Evolutionary conservation across 1,140 invertebrate genomes (phyloP), one percentile per base, ranked within the genome.

Genomic region (Antheraea pernyi): DNA sequence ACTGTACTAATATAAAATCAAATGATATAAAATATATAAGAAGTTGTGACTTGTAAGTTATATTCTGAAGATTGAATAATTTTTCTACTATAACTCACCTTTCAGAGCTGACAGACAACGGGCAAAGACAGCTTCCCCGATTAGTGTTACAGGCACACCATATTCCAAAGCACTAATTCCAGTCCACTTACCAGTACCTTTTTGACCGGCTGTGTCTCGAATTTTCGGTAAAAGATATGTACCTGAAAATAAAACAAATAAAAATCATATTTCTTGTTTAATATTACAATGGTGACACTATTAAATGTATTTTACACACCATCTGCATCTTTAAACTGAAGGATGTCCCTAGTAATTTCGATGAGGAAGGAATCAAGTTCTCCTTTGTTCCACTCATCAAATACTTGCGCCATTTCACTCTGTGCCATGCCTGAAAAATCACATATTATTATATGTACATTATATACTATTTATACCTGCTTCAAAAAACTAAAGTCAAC

Each of bases 121-220:
- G 5, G 98, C 97, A 93, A 99, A 99, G 0, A 99, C 99, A 8
- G 99, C 98, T 93, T 99, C 99, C 19, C 97, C 99, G 74, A 99
- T 99, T 65, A 99, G 95, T 36, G 99, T 99, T 5, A 99, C 98
- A 0, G 99, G 99, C 16, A 99, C 95, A 19, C 99, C 99, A 84
- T 98, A 99, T 74, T 99, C 98, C 11, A 99, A 93, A 0, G 98
- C 98, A 19, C 98, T 95, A 74, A 99, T 99, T 5, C 98, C 98
- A 0, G 99, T 99, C 99, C 99, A 99, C 88, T 99, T 99, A 58
- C 99, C 99, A 0, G 99, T 99, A 67, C 99, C 99, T 91, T 99
- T 99, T 92, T 99, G 99, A 2, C 99, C 99, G 42, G 99, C 99
- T 11, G 97, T 95, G 88, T 99, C 99, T 2, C 96, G 93, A 71